A percentile compares a stretch with the other conserved stretches of the same genome.
Evolutionary conservation across 2,888 invertebrate genomes (phyloP).

Genomic region (Vannuccia rotundouncinata): DNA sequence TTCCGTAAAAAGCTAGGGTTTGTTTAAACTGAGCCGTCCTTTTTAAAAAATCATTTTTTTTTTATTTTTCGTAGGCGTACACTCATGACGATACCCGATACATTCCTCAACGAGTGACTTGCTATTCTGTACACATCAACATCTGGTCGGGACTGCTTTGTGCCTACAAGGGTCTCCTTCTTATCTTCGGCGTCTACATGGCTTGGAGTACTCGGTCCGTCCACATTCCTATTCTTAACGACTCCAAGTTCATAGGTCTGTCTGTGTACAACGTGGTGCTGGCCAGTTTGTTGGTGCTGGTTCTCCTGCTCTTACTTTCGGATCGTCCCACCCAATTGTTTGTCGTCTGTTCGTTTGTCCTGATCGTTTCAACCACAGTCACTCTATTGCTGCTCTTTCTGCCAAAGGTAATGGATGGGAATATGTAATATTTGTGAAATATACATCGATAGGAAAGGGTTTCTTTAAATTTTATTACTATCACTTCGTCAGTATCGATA

Average conservation of each 20-base stretch:
- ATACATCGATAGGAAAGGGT: too few species aligned
- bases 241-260: constrained; percentile 78
- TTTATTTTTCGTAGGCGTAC: background rate
- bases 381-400: constrained; percentile 77
- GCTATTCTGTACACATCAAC: constrained; percentile 75
- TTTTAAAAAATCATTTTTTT: too few species aligned
- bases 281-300: constrained; percentile 76
- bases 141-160: constrained; percentile 84
- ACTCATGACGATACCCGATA: constrained; percentile 49
- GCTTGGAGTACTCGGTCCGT: constrained; percentile 80
- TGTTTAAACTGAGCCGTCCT: too few species aligned
- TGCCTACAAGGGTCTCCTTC: constrained; percentile 77
- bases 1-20: too few species aligned
- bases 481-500: too few species aligned
- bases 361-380: constrained; percentile 75
- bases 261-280: constrained; percentile 79
- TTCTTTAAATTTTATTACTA: too few species aligned
- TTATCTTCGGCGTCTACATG: constrained; percentile 85
- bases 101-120: constrained; percentile 71
- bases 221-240: constrained; percentile 81
- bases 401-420: constrained; percentile 65
- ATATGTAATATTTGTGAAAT: too few species aligned
- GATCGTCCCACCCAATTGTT: constrained; percentile 59
- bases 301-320: constrained; percentile 76
- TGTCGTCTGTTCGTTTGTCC: constrained; percentile 57